Base-by-base conservation (phyloP, 2,113 vertebrate genomes). In the Lipotes vexillifer region DNA sequence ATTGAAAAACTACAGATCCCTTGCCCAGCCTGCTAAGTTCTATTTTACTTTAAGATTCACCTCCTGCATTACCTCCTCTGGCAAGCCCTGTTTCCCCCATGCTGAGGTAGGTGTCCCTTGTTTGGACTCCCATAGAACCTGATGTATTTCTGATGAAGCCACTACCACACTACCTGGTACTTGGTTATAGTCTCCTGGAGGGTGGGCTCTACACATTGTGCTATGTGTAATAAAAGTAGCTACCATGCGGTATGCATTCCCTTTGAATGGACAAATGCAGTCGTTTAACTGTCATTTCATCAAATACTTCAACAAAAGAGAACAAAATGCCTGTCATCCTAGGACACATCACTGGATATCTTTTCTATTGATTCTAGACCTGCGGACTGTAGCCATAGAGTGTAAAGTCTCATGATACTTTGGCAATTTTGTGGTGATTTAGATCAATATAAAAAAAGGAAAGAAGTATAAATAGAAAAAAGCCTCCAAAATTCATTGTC, bases 171-270 rank as follows among this genome's bases (percentile, higher is more conserved):
- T 31, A 9, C 15, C 33, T 38, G 44, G 27, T 41, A 10, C 36
- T 68, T 90, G 38, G 23, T 21, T 82, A 36, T 33, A 4, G 23
- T 86, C 25, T 74, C 33, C 81, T 69, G 80, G 63, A 88, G 29
- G 36, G 25, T 20, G 14, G 36, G 36, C 18, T 18, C 25, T 71
- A 2, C 1, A 4, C 41, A 8, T 72, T 11, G 31, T 4, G 33
- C 27, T 17, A 1, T n/a, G 29, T 31, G 9, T 29, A 82, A 49
- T 71, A 49, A 49, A 55, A 68, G 14, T 71, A 38, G 25, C 23
- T 12, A 31, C 77, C 3, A 27, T 0, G 11, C 5, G 7, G 7
- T 1, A 2, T 29, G 6, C 0, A 38, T 31, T n/a, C 29, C 8
- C n/a, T 83, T 90, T 72, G 75, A 90, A n/a, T 63, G 68, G 44